Percentiles rank a stretch among this genome's conserved stretches.
phyloP scores from a whole-genome alignment of 2,113 vertebrate species.

The Prunella himalayana region DNA sequence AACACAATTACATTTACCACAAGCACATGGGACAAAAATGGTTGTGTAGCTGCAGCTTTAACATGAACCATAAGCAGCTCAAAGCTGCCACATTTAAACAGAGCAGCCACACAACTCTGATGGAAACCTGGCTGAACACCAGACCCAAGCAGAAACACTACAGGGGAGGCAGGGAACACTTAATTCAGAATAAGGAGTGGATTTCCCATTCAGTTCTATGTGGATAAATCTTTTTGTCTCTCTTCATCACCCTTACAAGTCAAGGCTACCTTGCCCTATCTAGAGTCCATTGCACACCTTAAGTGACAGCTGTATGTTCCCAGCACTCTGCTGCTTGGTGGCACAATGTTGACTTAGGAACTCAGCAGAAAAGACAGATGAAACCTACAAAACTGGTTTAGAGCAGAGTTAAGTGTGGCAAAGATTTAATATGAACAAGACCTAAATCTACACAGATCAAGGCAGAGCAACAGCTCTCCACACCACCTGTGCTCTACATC shows the following conservation, averaged over 20 bases:
- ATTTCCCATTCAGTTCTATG: background rate
- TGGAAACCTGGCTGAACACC: background rate
- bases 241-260: background rate
- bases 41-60: background rate
- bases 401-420: background rate
- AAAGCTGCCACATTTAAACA: background rate
- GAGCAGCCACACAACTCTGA: background rate
- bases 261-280: background rate
- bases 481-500: background rate
- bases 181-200: background rate
- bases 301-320: background rate
- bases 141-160: background rate
- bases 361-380: background rate
- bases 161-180: background rate
- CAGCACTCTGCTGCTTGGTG: background rate
- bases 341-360: background rate
- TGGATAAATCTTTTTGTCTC: background rate
- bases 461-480: background rate
- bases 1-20: background rate
- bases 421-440: background rate
- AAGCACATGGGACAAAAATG: background rate
- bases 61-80: background rate
- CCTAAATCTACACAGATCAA: background rate
- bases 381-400: rapidly evolving
- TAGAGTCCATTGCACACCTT: background rate